These are phyloP conservation scores for Zosterops lateralis DNA, from an alignment of 2,113 vertebrate species.

Conservation along the genomic window DNA sequence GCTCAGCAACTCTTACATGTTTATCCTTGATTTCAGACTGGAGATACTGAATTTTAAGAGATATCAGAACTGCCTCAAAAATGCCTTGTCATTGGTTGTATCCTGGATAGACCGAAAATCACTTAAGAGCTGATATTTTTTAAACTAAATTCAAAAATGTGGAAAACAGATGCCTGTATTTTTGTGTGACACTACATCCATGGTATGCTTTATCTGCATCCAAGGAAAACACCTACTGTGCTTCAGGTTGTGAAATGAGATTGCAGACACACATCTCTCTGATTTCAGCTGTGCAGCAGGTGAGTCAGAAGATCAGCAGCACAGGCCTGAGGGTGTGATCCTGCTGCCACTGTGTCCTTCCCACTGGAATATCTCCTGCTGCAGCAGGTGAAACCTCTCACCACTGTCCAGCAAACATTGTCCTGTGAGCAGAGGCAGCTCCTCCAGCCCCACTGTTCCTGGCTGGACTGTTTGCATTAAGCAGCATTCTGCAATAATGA, in stretches of 20 bases:
- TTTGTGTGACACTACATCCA: not conserved
- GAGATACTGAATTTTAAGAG: not conserved
- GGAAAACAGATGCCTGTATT: not conserved
- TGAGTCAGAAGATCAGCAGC: not conserved
- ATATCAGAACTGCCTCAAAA: not conserved
- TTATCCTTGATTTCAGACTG: not conserved
- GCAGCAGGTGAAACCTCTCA: not conserved
- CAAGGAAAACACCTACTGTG: not conserved
- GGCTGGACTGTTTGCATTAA: not conserved
- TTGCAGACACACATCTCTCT: not conserved
- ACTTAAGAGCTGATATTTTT: not conserved
- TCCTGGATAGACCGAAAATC: not conserved
- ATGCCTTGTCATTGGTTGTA: not conserved
- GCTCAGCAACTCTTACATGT: not conserved
- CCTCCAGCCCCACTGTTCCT: not conserved
- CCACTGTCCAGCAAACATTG: fast-evolving
- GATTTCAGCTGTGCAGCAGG: not conserved
- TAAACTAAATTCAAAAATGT: fast-evolving
- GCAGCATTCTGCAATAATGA: not conserved
- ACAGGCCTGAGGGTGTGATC: not conserved
- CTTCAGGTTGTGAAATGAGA: not conserved
- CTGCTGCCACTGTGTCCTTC: not conserved
- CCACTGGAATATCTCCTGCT: not conserved
- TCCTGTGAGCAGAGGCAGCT: not conserved
- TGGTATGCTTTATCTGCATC: not conserved